Evolutionary conservation across 92 coral and sea anemone genomes (phyloP).

Genomic region (Galaxea fascicularis): DNA sequence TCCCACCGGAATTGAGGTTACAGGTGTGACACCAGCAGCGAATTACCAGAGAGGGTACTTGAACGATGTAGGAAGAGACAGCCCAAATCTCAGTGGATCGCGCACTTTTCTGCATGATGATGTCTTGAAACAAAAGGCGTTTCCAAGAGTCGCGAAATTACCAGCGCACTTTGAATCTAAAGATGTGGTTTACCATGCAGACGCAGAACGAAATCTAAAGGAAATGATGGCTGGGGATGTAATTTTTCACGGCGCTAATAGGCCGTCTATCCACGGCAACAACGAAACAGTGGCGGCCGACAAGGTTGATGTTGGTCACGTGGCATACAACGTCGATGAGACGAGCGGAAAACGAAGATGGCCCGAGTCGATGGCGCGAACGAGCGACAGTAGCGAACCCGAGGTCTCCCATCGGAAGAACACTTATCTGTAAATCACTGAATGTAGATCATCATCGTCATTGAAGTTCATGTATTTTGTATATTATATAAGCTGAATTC

Average conservation of each 20-base stretch:
- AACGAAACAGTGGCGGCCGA: constrained; percentile 19
- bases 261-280: background rate
- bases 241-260: constrained; percentile 27
- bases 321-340: constrained; percentile 6
- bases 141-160: background rate
- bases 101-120: constrained; percentile 40
- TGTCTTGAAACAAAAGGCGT: constrained; percentile 30
- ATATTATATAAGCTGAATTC: background rate
- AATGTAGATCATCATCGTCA: too few relatives aligned
- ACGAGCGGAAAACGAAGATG: constrained; percentile 26
- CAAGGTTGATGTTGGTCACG: constrained; percentile 1
- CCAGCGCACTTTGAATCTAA: background rate
- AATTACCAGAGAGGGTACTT: constrained; percentile 20
- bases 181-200: constrained; percentile 2
- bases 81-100: constrained; percentile 51
- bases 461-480: too few relatives aligned
- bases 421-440: constrained; percentile 32
- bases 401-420: constrained; percentile 19
- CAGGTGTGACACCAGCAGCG: background rate
- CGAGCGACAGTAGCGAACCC: background rate
- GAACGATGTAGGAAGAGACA: constrained; percentile 23
- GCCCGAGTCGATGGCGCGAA: constrained; percentile 16
- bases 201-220: constrained; percentile 1
- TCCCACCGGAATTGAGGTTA: background rate
- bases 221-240: constrained; percentile 6